Conservation (phyloP, 2,888 invertebrate species). For the Diploptera punctata region DNA sequence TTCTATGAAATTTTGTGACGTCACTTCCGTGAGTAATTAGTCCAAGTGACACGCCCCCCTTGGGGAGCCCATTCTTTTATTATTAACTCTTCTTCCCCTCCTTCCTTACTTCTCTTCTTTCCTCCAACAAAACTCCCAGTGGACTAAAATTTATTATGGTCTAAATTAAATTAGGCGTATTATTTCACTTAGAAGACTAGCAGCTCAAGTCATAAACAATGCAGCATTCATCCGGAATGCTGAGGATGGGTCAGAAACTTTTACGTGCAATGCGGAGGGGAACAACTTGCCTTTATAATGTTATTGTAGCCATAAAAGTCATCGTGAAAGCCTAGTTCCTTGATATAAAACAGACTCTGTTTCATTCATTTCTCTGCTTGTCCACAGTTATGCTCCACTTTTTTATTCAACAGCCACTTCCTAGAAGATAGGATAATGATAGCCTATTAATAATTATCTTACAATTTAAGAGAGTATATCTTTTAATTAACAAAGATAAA, state of each 20-base stretch:
- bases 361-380: neutral
- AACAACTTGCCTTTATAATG: neutral
- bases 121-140: slow-evolving; percentile 36
- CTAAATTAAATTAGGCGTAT: slow-evolving; percentile 43
- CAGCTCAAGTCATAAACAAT: slow-evolving; percentile 37
- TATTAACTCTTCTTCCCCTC: slow-evolving; percentile 34
- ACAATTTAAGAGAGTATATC: no score
- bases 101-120: slow-evolving; percentile 24
- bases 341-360: neutral
- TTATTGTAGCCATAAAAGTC: slow-evolving; percentile 9
- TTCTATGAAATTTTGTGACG: slow-evolving; percentile 37
- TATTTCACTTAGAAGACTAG: slow-evolving; percentile 40
- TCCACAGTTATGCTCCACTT: neutral
- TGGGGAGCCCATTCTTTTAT: slow-evolving; percentile 41
- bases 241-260: slow-evolving; percentile 19
- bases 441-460: no score
- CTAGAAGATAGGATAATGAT: no score
- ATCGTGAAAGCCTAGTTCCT: neutral
- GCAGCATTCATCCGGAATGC: slow-evolving; percentile 20
- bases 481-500: no score
- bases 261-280: neutral
- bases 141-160: slow-evolving; percentile 41
- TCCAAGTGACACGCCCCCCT: slow-evolving; percentile 41
- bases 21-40: slow-evolving; percentile 42
- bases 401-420: neutral